Evolutionary conservation across 1,140 invertebrate species (phyloP), one percentile per base, ranked within the genome.

Genomic region (Oncopeltus fasciatus): DNA sequence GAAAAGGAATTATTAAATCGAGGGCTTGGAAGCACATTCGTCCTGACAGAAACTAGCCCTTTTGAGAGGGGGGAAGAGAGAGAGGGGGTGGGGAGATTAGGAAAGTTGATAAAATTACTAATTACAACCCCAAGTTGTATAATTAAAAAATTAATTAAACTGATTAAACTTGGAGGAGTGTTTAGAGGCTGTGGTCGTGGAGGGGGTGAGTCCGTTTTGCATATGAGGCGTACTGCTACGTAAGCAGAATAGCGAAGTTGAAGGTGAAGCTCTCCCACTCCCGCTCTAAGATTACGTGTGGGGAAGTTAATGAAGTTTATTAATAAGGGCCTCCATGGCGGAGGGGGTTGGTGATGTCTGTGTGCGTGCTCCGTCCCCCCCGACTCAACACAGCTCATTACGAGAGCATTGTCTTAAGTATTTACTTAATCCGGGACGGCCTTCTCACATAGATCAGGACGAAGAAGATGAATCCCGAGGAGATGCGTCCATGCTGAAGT

Each of bases 141-240:
- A 53, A 53, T 53, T 53, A 53, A 53, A 53, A 53, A 53, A 53
- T 53, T 53, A 53, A 53, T 53, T 53, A 53, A 53, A 53, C 49
- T 53, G 49, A 53, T 53, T 53, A 53, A 53, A 53, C 49, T 53
- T 53, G 49, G 49, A 53, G 31, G 31, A 14, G 31, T 5, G 14
- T 38, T 38, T 38, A 14, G 31, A 38, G 49, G 49, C 24, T 53
- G 49, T 24, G 20, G 1, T 1, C 2, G 21, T 18, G 49, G 49
- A 24, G 3, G 26, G 49, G 18, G 9, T 53, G 49, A 53, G 49
- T 53, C 49, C 49, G 49, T 53, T 53, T 53, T 53, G 49, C 49
- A 53, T 53, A 53, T 53, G 49, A 53, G 49, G 49, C 49, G 49
- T 18, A 53, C 49, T 53, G 49, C 49, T 53, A 53, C 49, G 49